phyloP scores from a whole-genome alignment of 2,113 vertebrate genomes.

The Variabilichromis moorii region DNA sequence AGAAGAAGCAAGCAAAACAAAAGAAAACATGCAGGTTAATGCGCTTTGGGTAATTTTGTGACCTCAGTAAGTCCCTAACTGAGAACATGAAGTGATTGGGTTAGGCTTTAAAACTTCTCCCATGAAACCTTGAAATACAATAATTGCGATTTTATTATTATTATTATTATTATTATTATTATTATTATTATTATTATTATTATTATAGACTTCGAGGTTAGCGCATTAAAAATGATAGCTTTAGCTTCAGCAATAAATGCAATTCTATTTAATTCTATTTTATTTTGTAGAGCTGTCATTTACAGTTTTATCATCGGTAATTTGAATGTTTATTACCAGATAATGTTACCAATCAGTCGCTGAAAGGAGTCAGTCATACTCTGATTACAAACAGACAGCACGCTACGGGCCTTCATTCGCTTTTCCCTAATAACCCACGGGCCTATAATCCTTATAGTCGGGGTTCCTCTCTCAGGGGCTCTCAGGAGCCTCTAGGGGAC shows the following conservation, averaged over 20 bases:
- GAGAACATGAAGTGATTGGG: not conserved
- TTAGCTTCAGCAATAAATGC: not conserved
- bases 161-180: not conserved
- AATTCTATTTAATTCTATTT: not conserved
- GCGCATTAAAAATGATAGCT: not conserved
- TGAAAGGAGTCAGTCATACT: not conserved
- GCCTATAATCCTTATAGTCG: slow-evolving; percentile 41
- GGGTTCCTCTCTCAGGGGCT: slow-evolving; percentile 47
- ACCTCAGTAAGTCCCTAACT: not conserved
- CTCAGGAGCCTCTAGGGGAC: slow-evolving; percentile 51
- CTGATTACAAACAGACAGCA: not conserved
- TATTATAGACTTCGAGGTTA: not conserved
- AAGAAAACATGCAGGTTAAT: not conserved
- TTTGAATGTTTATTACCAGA: not conserved
- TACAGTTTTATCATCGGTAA: not conserved
- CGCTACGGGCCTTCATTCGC: not conserved
- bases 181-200: not conserved
- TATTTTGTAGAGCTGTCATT: not conserved
- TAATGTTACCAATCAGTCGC: not conserved
- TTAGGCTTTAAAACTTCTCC: not conserved
- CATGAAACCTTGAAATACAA: not conserved
- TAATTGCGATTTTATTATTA: not conserved
- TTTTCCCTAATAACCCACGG: not conserved
- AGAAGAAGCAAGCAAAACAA: not conserved
- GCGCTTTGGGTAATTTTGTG: not conserved